phyloP scores from a whole-genome alignment of 2,888 invertebrate genomes.

The Steinernema carpocapsae region DNA sequence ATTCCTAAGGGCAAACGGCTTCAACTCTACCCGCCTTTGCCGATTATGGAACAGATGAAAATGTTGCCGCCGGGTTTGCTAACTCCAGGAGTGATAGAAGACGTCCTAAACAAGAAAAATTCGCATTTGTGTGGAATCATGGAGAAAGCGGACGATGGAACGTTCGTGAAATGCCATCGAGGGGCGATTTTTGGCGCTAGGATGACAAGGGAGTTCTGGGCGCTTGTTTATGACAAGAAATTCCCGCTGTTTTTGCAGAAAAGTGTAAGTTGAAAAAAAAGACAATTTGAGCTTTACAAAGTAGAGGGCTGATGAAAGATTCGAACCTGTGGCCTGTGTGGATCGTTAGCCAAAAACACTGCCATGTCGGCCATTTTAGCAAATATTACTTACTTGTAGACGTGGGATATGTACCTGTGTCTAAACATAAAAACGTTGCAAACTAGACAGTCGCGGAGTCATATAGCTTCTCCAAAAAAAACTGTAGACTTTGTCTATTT shows the following conservation, averaged over 20 bases:
- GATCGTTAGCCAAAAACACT: no score
- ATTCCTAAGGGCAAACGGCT: background rate
- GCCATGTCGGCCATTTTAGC: no score
- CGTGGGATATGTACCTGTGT: no score
- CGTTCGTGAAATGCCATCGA: background rate
- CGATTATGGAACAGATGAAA: background rate
- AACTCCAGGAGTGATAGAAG: background rate
- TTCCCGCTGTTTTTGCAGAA: background rate
- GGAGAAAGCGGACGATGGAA: background rate
- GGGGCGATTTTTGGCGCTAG: background rate
- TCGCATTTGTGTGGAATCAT: background rate
- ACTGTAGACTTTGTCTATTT: no score
- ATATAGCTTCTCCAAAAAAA: no score
- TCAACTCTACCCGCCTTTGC: conserved; percentile 4
- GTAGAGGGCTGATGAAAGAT: no score
- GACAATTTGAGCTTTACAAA: no score
- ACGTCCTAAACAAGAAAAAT: background rate
- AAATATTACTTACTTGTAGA: no score
- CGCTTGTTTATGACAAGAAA: background rate
- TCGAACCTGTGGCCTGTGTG: no score
- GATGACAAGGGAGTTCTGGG: background rate
- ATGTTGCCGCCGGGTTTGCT: background rate
- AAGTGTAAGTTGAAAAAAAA: background rate
- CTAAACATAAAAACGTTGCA: no score
- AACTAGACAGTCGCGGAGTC: no score